Evolutionary conservation across 2,888 invertebrate species (phyloP).

Genomic region (Drosophila dives): DNA sequence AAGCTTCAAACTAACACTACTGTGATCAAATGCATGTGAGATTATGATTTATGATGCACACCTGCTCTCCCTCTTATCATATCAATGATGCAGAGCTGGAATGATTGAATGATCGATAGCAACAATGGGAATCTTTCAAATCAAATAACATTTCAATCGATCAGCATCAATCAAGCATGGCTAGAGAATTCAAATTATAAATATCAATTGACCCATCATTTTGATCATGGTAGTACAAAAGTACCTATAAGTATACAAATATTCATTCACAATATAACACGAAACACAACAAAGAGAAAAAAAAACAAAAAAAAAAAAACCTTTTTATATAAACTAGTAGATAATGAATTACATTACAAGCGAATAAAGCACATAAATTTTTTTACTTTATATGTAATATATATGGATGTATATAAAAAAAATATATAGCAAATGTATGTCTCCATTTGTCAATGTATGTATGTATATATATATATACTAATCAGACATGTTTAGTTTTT

Average conservation of each 20-base stretch:
- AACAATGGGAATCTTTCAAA: background rate
- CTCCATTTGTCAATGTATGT: constrained; percentile 26
- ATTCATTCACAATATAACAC: constrained; percentile 42
- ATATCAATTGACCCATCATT: constrained; percentile 12
- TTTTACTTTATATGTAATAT: constrained; percentile 56
- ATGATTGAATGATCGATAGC: background rate
- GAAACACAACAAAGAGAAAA: constrained; percentile 26
- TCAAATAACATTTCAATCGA: background rate
- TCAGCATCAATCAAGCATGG: background rate
- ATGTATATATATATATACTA: constrained; percentile 8
- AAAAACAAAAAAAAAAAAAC: constrained; percentile 9
- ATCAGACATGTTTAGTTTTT: constrained; percentile 29
- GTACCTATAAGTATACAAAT: constrained; percentile 45
- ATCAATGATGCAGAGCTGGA: background rate
- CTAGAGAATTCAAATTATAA: background rate
- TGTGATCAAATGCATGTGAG: constrained; percentile 40
- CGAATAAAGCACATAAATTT: constrained; percentile 42
- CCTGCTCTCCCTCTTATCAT: constrained; percentile 2
- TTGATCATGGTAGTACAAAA: constrained; percentile 49
- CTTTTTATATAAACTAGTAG: constrained; percentile 56
- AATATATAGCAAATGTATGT: constrained; percentile 33
- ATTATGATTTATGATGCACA: constrained; percentile 6
- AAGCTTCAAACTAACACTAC: constrained; percentile 71
- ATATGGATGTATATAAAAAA: constrained; percentile 49
- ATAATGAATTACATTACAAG: constrained; percentile 43